phyloP scores from a whole-genome alignment of 2,113 vertebrate genomes.

The Misgurnus anguillicaudatus region DNA sequence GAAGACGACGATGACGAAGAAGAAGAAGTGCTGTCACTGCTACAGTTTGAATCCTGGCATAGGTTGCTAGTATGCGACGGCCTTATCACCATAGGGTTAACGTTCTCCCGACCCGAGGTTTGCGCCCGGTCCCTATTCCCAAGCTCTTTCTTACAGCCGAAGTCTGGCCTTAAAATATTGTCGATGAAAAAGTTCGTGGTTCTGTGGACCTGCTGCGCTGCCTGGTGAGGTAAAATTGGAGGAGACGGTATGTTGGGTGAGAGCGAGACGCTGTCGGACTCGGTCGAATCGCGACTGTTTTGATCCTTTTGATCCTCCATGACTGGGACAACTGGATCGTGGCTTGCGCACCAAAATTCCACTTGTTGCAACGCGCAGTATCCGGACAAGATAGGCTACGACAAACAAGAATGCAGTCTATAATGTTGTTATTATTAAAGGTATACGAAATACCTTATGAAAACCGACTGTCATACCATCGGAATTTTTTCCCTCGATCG shows the following conservation, averaged over 20 bases:
- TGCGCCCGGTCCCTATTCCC: conserved; percentile 77
- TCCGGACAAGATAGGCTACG: conserved; percentile 63
- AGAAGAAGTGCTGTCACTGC: conserved; percentile 83
- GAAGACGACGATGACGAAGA: conserved; percentile 74
- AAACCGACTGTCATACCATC: conserved; percentile 34
- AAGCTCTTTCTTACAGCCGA: conserved; percentile 88
- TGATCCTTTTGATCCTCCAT: conserved; percentile 83
- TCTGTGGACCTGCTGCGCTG: conserved; percentile 82
- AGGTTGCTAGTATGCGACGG: conserved; percentile 77
- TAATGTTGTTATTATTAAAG: conserved; percentile 33
- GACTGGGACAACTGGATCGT: conserved; percentile 63
- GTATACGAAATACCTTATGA: conserved; percentile 50
- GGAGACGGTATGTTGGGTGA: conserved; percentile 81
- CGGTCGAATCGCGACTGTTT: conserved; percentile 79
- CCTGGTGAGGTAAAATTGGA: conserved; percentile 78
- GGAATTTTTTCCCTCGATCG: conserved; percentile 35
- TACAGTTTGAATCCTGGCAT: conserved; percentile 83
- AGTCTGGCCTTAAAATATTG: conserved; percentile 94
- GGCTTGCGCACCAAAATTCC: conserved; percentile 72
- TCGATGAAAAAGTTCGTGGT: conserved; percentile 97
- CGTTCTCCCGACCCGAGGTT: conserved; percentile 82
- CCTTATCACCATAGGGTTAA: conserved; percentile 79
- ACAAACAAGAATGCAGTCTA: conserved; percentile 23
- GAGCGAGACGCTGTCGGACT: conserved; percentile 84
- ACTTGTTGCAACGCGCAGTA: conserved; percentile 74